Conservation (phyloP, 2,888 invertebrate species). For the Rhagonycha fulva region DNA sequence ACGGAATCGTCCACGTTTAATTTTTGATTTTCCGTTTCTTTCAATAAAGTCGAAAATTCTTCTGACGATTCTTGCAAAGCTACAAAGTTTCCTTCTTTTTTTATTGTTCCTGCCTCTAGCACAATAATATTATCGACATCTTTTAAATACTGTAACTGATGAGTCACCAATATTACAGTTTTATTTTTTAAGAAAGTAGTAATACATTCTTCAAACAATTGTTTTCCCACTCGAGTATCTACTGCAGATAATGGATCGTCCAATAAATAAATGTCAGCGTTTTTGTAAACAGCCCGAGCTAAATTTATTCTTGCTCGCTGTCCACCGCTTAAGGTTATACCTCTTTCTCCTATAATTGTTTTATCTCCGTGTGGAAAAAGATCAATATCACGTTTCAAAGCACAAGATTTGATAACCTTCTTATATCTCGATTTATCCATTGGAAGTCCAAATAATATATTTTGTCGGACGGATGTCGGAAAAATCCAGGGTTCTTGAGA, state of each 20-base stretch:
- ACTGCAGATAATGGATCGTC: slow-evolving; percentile 85
- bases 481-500: slow-evolving; percentile 87
- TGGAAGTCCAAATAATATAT: slow-evolving; percentile 84
- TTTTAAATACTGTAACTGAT: slow-evolving; percentile 66
- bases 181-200: slow-evolving; percentile 61
- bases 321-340: slow-evolving; percentile 77
- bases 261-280: slow-evolving; percentile 65
- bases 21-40: slow-evolving; percentile 36
- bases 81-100: background rate
- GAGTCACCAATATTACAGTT: slow-evolving; percentile 69
- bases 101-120: slow-evolving; percentile 55
- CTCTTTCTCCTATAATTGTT: slow-evolving; percentile 81
- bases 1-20: background rate
- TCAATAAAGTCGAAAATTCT: slow-evolving; percentile 57
- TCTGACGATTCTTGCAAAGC: slow-evolving; percentile 57
- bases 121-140: slow-evolving; percentile 50
- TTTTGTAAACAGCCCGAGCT: slow-evolving; percentile 65
- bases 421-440: slow-evolving; percentile 71
- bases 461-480: slow-evolving; percentile 82
- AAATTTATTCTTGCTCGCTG: slow-evolving; percentile 87
- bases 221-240: slow-evolving; percentile 75
- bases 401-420: slow-evolving; percentile 68
- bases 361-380: slow-evolving; percentile 78
- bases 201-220: slow-evolving; percentile 75
- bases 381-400: slow-evolving; percentile 72